Base-by-base conservation (phyloP, 2,113 vertebrate genomes). In the Pogona vitticeps region DNA sequence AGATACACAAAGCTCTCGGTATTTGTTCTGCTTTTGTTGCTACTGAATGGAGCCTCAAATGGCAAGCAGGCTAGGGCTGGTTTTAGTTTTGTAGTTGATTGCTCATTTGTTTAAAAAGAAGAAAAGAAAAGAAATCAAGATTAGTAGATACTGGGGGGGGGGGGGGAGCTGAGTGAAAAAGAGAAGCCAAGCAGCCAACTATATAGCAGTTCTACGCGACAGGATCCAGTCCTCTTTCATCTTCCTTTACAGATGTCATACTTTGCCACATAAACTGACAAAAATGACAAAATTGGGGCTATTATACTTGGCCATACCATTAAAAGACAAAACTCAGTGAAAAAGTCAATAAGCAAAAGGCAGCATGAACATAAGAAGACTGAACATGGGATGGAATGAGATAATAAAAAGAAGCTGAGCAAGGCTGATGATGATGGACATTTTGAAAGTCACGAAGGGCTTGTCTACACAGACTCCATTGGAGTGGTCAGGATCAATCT, bases 1-100 rank as follows among this genome's bases (percentile, higher is more conserved):
- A 96, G 94, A 96, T 95, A 94, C 94, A 94, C 85, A 83, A 72
- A 94, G 93, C 89, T 92, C 94, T 93, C 85, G 76, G 82, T 92
- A 87, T 94, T 96, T 95, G 91, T 95, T 96, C 95, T 95, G 94
- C 91, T 86, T 93, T 95, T 91, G 82, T 92, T 93, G 89, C 90
- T 90, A 84, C 86, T 75, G 93, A 96, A 94, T 73, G 90, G 95
- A 95, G 88, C 92, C 94, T 90, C 93, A 96, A 96, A 85, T 94
- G 91, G 91, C 73, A 84, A 92, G 94, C 91, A 93, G 38, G 63
- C 91, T 95, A 95, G 93, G 81, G 59, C 20, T 82, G 88, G 88
- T 82, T 92, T 96, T 93, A 82, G 87, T 92, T 94, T 94, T 93
- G 82, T 78, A 91, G 91, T 91, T 0, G 0, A 90, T 83, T 88